phyloP scores from a whole-genome alignment of 2,888 invertebrate species.

The Drosophila barbarae region DNA sequence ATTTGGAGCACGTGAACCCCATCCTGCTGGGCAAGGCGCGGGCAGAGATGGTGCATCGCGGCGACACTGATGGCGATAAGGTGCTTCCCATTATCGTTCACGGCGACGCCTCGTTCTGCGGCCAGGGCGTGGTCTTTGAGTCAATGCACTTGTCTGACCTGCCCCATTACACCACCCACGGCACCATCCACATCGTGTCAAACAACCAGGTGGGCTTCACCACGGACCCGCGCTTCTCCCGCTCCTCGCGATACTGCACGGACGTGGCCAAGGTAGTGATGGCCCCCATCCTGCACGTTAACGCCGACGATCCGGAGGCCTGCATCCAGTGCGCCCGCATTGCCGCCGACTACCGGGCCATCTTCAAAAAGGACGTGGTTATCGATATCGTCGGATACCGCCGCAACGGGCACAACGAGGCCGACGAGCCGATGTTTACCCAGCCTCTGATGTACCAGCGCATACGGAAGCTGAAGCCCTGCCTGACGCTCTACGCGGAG shows the following conservation, averaged over 20 bases:
- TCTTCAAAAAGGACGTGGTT: slow-evolving; percentile 91
- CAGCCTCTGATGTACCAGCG: slow-evolving; percentile 96
- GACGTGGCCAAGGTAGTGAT: slow-evolving; percentile 92
- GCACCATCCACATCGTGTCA: slow-evolving; percentile 83
- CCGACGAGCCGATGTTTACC: slow-evolving; percentile 95
- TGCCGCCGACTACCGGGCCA: slow-evolving; percentile 91
- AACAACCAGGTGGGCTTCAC: slow-evolving; percentile 93
- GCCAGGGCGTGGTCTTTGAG: slow-evolving; percentile 85
- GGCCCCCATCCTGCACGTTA: slow-evolving; percentile 96
- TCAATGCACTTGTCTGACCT: slow-evolving; percentile 82
- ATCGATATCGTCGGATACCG: slow-evolving; percentile 90
- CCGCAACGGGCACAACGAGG: slow-evolving; percentile 94
- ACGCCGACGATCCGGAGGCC: slow-evolving; percentile 94
- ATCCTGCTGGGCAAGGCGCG: slow-evolving; percentile 91
- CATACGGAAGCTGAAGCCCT: slow-evolving; percentile 83
- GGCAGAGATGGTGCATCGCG: slow-evolving; percentile 90
- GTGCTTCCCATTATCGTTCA: slow-evolving; percentile 84
- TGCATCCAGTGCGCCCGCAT: slow-evolving; percentile 91
- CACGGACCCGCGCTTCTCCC: slow-evolving; percentile 91
- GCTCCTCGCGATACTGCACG: slow-evolving; percentile 93
- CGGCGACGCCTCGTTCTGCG: slow-evolving; percentile 84
- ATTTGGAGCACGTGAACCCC: slow-evolving; percentile 92
- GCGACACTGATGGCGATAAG: slow-evolving; percentile 85
- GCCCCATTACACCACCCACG: slow-evolving; percentile 83
- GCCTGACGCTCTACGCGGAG: slow-evolving; percentile 85